Evolutionary conservation across 1,140 invertebrate species (phyloP).

Genomic region (Papilio polytes): DNA sequence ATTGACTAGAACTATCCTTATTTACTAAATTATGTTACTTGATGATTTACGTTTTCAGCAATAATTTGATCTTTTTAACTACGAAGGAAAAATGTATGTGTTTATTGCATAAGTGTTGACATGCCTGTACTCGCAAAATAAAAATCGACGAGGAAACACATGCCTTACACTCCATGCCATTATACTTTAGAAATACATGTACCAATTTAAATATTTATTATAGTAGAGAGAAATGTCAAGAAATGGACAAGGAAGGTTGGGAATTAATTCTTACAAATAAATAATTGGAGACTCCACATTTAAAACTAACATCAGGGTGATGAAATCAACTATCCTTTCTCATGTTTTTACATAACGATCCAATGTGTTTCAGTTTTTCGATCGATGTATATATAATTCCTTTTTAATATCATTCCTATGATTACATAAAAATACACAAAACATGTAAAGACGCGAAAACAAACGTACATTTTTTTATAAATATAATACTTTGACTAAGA

Average conservation of each 20-base stretch:
- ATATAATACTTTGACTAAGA: background rate
- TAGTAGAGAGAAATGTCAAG: background rate
- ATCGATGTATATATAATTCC: too few relatives aligned
- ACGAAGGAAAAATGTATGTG: background rate
- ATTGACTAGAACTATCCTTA: conserved; percentile 11
- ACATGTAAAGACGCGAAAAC: background rate
- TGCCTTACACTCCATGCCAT: background rate
- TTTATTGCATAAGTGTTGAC: background rate
- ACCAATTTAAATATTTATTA: background rate
- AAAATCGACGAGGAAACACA: background rate
- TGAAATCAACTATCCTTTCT: too few relatives aligned
- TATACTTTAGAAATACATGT: background rate
- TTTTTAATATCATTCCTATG: background rate
- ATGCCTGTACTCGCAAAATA: background rate
- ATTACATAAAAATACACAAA: background rate
- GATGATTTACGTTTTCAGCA: background rate
- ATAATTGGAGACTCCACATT: background rate
- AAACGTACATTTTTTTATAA: background rate
- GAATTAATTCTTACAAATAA: background rate
- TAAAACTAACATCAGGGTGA: too few relatives aligned
- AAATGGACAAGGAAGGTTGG: background rate
- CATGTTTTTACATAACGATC: too few relatives aligned
- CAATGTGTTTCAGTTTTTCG: too few relatives aligned
- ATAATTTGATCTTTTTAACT: background rate
- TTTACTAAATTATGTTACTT: background rate